Percentiles rank a stretch among this genome's conserved stretches.
Evolutionary conservation across 53 echinoderm and acorn worm species (phyloP).

Genomic region (Arbacia lixula): DNA sequence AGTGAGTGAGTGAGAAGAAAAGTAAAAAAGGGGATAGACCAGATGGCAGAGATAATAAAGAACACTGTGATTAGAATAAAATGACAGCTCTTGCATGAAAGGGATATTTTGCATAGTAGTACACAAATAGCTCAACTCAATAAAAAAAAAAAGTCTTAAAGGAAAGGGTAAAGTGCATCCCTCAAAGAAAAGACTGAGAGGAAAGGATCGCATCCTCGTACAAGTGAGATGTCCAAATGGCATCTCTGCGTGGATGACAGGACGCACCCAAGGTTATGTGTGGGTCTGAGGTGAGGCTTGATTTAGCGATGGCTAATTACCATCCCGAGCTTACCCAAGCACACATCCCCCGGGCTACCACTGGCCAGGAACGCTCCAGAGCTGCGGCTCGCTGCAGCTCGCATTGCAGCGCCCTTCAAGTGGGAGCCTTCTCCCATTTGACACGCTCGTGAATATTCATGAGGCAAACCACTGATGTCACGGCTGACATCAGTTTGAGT

Average conservation of each 20-base stretch:
- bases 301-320: slow-evolving; percentile 37
- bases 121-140: neutral
- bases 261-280: slow-evolving; percentile 29
- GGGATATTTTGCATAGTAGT: no score
- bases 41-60: neutral
- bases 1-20: neutral
- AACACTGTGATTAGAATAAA: no score
- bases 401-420: neutral
- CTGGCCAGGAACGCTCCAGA: neutral
- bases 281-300: slow-evolving; percentile 24
- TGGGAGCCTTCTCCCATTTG: no score
- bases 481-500: slow-evolving; percentile 45
- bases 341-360: slow-evolving; percentile 18
- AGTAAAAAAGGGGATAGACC: neutral
- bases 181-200: neutral
- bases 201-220: neutral
- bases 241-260: slow-evolving; percentile 1
- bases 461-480: slow-evolving; percentile 43
- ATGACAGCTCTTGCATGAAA: no score
- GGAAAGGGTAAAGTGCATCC: neutral
- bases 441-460: slow-evolving; percentile 50
- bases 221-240: neutral
- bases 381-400: neutral
- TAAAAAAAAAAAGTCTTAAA: neutral
- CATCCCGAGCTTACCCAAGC: slow-evolving; percentile 21